Conservation (phyloP, 2,797 vertebrate genomes). For the Smutsia gigantea region DNA sequence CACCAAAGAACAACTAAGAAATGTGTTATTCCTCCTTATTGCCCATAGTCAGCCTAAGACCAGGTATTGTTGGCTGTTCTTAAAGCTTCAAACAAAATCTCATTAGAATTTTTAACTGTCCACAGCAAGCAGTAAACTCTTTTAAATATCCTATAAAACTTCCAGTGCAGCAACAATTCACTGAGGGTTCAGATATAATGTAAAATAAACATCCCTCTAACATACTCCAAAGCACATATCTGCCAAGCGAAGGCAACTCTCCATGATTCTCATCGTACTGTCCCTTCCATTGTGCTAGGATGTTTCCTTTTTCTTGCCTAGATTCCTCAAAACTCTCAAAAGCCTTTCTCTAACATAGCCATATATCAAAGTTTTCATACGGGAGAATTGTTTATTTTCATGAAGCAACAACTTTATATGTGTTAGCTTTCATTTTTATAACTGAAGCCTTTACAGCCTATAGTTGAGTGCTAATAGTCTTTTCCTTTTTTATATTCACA, state of each 20-base stretch:
- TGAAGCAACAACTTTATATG: not conserved
- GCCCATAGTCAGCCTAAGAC: not conserved
- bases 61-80: not conserved
- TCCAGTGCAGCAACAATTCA: not conserved
- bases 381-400: constrained; percentile 27
- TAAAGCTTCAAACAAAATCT: not conserved
- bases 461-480: not conserved
- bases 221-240: not conserved
- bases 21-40: not conserved
- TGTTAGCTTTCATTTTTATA: constrained; percentile 48
- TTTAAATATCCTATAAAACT: constrained; percentile 4
- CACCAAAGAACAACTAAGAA: not conserved
- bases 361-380: not conserved
- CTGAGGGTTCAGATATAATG: not conserved
- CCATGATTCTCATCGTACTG: not conserved
- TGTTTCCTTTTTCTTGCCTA: not conserved
- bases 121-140: not conserved
- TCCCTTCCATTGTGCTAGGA: not conserved
- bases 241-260: not conserved
- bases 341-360: not conserved
- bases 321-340: not conserved
- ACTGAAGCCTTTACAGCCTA: not conserved
- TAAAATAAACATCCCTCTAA: constrained; percentile 8
- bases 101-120: not conserved
- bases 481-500: constrained; percentile 23